Conservation (phyloP, 2,888 invertebrate species). For the Anoplius nigerrimus region DNA sequence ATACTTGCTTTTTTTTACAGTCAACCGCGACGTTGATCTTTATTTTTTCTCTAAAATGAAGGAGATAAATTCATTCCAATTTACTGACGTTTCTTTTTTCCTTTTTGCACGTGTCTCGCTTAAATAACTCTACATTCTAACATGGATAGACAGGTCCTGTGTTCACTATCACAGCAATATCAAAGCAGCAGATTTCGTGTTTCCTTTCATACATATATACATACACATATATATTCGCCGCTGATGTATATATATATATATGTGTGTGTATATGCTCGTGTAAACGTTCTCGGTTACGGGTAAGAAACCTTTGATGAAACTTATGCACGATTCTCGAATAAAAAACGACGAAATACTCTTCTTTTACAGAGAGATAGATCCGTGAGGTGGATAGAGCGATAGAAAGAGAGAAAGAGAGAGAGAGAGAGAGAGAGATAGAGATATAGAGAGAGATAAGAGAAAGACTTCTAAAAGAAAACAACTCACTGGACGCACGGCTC, state of each 20-base stretch:
- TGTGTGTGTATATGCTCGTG: too few species aligned
- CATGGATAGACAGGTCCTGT: constrained; percentile 64
- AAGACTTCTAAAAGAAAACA: constrained; percentile 32
- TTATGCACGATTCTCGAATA: too few species aligned
- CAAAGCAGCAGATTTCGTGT: constrained; percentile 61
- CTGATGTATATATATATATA: too few species aligned
- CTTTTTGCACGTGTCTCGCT: constrained; percentile 15
- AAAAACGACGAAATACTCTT: constrained; percentile 11
- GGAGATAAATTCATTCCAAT: constrained; percentile 15
- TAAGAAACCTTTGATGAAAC: constrained; percentile 27
- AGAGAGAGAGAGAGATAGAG: constrained; percentile 1
- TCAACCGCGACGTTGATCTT: constrained; percentile 9
- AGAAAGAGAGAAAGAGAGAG: constrained; percentile 12
- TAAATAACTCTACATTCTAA: constrained; percentile 27
- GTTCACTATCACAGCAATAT: constrained; percentile 72
- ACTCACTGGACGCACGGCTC: constrained; percentile 54
- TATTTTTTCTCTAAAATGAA: too few species aligned
- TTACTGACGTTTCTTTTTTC: too few species aligned
- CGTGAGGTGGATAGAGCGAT: too few species aligned
- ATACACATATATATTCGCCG: too few species aligned
- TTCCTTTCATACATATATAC: too few species aligned
- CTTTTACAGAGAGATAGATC: too few species aligned
- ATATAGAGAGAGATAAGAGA: neutral
- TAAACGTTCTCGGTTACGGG: too few species aligned
- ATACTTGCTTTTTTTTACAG: neutral